Evolutionary conservation across 2,888 invertebrate species (phyloP).

Genomic region (Drosophila robusta): DNA sequence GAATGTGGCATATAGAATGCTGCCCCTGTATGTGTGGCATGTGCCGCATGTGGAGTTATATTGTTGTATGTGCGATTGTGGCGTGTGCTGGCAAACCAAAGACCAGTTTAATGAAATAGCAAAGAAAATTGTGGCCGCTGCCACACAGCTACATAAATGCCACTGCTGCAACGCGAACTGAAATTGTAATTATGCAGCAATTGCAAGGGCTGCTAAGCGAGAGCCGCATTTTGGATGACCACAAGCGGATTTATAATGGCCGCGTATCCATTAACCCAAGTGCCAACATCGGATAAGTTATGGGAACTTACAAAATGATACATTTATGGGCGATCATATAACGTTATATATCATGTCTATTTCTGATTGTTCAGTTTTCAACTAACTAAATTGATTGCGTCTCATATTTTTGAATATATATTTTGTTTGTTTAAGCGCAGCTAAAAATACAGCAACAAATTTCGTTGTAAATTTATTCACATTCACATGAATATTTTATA

Average conservation of each 20-base stretch:
- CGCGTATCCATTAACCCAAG: slow-evolving; percentile 14
- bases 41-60: slow-evolving; percentile 19
- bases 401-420: too few species aligned
- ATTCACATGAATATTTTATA: not conserved
- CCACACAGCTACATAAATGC: slow-evolving; percentile 43
- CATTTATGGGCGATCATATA: not conserved
- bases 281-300: slow-evolving; percentile 3
- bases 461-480: too few species aligned
- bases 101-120: slow-evolving; percentile 71
- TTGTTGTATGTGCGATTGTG: slow-evolving; percentile 29
- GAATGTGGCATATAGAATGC: slow-evolving; percentile 46
- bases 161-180: slow-evolving; percentile 62
- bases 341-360: too few species aligned
- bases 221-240: slow-evolving; percentile 46
- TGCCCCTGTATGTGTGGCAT: slow-evolving; percentile 17
- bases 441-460: too few species aligned
- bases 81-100: slow-evolving; percentile 60
- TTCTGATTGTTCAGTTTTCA: not conserved
- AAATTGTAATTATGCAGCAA: slow-evolving; percentile 77
- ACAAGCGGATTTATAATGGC: slow-evolving; percentile 43
- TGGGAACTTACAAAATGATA: not conserved
- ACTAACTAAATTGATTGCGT: too few species aligned
- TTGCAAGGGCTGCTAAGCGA: slow-evolving; percentile 48
- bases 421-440: not conserved
- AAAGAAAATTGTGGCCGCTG: slow-evolving; percentile 59